Percentiles rank a stretch among this genome's conserved stretches.
phyloP scores from a whole-genome alignment of 2,113 vertebrate genomes.

The Cairina moschata region DNA sequence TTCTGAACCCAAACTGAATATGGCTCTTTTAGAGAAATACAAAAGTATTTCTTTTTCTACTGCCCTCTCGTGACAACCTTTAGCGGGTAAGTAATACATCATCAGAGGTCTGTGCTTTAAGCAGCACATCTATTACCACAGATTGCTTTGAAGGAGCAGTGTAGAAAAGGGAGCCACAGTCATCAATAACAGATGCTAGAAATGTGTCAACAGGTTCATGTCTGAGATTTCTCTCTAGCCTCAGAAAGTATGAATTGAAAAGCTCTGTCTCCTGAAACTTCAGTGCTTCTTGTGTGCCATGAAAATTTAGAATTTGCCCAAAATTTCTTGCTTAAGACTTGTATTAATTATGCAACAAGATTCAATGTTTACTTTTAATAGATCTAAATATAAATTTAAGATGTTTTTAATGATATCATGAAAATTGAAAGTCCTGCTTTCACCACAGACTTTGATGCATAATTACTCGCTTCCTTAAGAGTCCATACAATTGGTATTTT shows the following conservation, averaged over 20 bases:
- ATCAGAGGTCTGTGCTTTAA: constrained; percentile 14
- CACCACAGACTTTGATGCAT: background rate
- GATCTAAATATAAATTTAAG: background rate
- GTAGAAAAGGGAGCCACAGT: background rate
- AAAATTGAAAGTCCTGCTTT: background rate
- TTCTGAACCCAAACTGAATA: constrained; percentile 28
- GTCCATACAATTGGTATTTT: background rate
- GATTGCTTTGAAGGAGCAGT: constrained; percentile 21
- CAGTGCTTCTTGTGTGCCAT: background rate
- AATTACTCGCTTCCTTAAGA: background rate
- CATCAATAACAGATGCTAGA: constrained; percentile 36
- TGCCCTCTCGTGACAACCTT: constrained; percentile 24
- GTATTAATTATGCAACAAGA: background rate
- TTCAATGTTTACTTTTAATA: background rate
- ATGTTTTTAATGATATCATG: background rate
- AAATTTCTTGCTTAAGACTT: background rate
- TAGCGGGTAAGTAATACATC: constrained; percentile 34
- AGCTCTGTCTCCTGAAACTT: background rate
- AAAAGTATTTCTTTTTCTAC: constrained; percentile 33
- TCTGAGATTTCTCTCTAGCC: background rate
- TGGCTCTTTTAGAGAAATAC: background rate
- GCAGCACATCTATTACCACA: background rate
- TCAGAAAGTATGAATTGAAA: background rate
- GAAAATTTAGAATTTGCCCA: background rate
- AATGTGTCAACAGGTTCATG: background rate